A percentile compares a stretch with the other conserved stretches of the same genome.
Evolutionary conservation across 37 sponge, comb jelly and placozoan genomes (phyloP).

Genomic region (Mnemiopsis leidyi): DNA sequence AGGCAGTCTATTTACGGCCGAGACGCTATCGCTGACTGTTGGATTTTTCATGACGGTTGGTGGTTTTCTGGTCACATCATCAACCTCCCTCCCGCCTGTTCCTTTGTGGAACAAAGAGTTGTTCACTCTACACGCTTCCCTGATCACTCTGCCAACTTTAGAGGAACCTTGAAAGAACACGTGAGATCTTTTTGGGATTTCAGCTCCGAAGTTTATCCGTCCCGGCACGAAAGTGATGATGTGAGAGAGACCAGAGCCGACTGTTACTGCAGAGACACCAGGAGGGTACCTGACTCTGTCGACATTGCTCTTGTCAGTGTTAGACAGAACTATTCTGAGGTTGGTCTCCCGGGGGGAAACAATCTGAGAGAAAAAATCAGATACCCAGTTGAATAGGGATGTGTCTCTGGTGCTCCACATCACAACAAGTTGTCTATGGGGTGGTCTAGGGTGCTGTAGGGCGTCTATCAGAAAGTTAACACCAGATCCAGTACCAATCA

Average conservation of each 20-base stretch:
- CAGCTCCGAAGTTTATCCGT: slow-evolving; percentile 9
- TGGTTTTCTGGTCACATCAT: neutral
- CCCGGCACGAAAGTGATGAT: neutral
- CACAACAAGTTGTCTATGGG: neutral
- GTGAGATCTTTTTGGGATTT: neutral
- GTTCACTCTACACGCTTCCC: neutral
- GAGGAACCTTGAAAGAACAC: slow-evolving; percentile 60
- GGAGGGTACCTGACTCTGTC: neutral
- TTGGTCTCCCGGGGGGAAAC: neutral
- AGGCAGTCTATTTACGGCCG: too few species aligned
- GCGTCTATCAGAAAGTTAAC: slow-evolving; percentile 59
- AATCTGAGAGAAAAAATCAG: neutral
- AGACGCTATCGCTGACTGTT: too few species aligned
- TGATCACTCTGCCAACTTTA: neutral
- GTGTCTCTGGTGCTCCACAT: slow-evolving; percentile 15
- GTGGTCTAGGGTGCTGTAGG: neutral
- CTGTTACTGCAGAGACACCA: neutral
- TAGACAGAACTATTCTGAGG: slow-evolving; percentile 5
- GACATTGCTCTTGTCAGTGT: neutral
- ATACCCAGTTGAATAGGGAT: slow-evolving; percentile 6
- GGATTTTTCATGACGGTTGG: neutral
- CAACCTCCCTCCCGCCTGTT: slow-evolving; percentile 28
- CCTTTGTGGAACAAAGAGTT: neutral
- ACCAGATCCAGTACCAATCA: slow-evolving; percentile 40
- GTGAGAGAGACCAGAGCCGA: neutral